Base-by-base conservation (phyloP, 2,888 invertebrate genomes). In the Chymomyza procnemis region DNA sequence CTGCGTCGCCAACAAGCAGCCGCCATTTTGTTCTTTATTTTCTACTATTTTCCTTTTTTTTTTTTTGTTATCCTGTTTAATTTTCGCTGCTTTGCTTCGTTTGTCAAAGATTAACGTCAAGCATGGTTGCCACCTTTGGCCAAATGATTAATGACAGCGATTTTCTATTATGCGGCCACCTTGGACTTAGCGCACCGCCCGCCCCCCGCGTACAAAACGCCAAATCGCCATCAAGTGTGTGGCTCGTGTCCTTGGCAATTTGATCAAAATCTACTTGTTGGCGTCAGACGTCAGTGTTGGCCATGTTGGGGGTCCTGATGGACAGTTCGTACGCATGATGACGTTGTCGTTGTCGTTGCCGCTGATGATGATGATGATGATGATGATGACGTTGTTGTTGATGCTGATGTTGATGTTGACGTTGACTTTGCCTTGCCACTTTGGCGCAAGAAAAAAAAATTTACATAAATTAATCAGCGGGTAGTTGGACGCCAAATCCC, bases 91-190 rank as follows among this genome's bases (percentile, higher is more conserved):
- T 72, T 59, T 50, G 56, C 64, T 59, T 58, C 16, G 19, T 58
- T 19, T 19, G 9, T 34, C 48, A 57, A 76, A 76, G 76, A 76
- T 76, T 76, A 76, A 76, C 74, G 74, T 74, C 76, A 70, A 48
- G 56, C 69, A 68, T 59, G 84, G 74, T 70, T 67, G 75, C 66
- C 85, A 88, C 88, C 87, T 87, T 81, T 68, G 69, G 70, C 75
- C 78, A 76, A 82, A 80, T 87, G 87, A 87, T 87, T 87, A 87
- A 88, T 88, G 88, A 84, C 79, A 75, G 74, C 77, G 68, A 85
- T 80, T 84, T 79, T 56, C 61, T 68, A 73, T 69, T 73, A 66
- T 73, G 73, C 66, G 68, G 71, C 69, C 63, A 67, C 58, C 64
- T 22, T 62, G 54, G 26, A 8, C 26, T 8, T 6, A 6, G 8